phyloP scores from a whole-genome alignment of 2,113 vertebrate genomes.

The Trichechus manatus region DNA sequence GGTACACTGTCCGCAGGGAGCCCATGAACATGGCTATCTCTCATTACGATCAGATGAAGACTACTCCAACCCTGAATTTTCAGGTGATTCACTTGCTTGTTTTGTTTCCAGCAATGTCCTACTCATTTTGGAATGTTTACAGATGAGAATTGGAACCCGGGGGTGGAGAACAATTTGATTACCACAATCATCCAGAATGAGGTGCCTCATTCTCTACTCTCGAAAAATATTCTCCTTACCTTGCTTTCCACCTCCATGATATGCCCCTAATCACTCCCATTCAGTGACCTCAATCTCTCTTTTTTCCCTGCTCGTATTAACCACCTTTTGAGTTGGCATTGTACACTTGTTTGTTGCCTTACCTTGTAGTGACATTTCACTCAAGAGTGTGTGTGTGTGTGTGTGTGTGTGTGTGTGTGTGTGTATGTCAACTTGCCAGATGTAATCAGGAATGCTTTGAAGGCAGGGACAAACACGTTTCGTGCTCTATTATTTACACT shows the following conservation, averaged over 20 bases:
- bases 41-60: slow-evolving; percentile 55
- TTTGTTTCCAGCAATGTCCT: slow-evolving; percentile 68
- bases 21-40: background rate
- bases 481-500: background rate
- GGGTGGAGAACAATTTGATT: slow-evolving; percentile 6
- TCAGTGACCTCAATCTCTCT: background rate
- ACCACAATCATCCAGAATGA: slow-evolving; percentile 27
- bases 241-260: background rate
- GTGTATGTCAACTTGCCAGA: background rate
- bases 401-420: background rate
- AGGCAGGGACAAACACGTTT: background rate
- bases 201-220: background rate
- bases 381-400: background rate
- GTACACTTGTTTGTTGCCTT: background rate
- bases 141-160: slow-evolving; percentile 57
- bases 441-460: background rate
- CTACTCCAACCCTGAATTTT: slow-evolving; percentile 27
- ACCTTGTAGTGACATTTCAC: background rate
- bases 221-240: background rate
- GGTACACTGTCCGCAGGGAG: background rate
- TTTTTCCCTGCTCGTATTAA: background rate
- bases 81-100: slow-evolving; percentile 74
- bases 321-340: background rate
- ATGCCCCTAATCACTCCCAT: background rate
- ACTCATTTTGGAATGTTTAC: slow-evolving; percentile 76